Conservation (phyloP, 2,113 vertebrate genomes). For the Cricetomys ansorgei region DNA sequence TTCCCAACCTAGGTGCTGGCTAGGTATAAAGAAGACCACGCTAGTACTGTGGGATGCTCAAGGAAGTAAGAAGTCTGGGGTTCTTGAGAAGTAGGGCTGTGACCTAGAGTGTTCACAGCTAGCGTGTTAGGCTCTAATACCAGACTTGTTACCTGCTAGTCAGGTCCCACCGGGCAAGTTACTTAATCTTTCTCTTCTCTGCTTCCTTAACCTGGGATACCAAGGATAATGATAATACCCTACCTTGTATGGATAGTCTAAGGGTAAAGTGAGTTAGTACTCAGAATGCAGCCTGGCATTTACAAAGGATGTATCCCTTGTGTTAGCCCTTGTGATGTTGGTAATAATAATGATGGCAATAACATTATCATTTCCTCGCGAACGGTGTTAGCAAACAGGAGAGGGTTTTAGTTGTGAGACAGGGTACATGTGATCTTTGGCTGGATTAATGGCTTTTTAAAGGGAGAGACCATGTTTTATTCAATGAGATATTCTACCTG, state of each 20-base stretch:
- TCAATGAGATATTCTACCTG: conserved; percentile 58
- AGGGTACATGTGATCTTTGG: not conserved
- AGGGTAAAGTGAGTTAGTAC: not conserved
- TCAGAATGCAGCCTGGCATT: not conserved
- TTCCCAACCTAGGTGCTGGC: not conserved
- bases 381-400: not conserved
- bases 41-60: not conserved
- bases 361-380: not conserved
- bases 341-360: not conserved
- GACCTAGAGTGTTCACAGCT: not conserved
- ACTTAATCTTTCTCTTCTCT: not conserved
- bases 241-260: not conserved
- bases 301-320: not conserved
- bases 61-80: not conserved
- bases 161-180: not conserved
- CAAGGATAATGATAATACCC: not conserved
- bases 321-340: not conserved
- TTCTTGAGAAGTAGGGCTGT: not conserved
- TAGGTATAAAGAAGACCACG: not conserved
- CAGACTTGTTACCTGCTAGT: not conserved
- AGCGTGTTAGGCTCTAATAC: not conserved
- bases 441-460: conserved; percentile 51
- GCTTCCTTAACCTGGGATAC: not conserved
- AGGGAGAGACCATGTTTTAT: conserved; percentile 49
- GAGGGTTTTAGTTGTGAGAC: not conserved